These are phyloP conservation scores for Psilanteris sp. DNA, from an alignment of 1,140 invertebrate genomes.

Conservation along the genomic window DNA sequence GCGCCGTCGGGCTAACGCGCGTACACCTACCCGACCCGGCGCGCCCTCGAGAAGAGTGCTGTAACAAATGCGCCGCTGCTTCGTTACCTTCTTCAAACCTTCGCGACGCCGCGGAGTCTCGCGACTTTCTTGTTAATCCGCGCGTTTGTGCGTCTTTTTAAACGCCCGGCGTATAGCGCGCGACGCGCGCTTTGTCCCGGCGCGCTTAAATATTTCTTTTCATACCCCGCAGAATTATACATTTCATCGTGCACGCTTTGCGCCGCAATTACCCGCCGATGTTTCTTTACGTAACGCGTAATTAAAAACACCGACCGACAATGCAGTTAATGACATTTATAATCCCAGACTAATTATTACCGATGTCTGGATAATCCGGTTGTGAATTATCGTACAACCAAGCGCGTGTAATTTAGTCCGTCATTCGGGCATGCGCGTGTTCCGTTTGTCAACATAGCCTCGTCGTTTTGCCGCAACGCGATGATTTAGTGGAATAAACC, in stretches of 20 bases:
- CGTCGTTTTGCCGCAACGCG: too few species aligned
- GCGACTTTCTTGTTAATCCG: constrained; percentile 54
- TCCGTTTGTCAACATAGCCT: too few species aligned
- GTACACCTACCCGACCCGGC: constrained; percentile 66
- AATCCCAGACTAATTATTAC: constrained; percentile 44
- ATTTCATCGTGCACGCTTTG: constrained; percentile 39
- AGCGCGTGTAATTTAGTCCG: constrained; percentile 12
- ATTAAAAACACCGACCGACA: constrained; percentile 39
- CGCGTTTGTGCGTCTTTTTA: constrained; percentile 39
- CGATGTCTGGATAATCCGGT: constrained; percentile 26
- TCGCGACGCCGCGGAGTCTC: constrained; percentile 32
- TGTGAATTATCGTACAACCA: constrained; percentile 19
- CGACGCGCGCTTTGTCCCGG: constrained; percentile 8
- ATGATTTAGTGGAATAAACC: too few species aligned
- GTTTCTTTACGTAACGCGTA: constrained; percentile 37
- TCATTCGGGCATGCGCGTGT: background rate
- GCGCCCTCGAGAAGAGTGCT: constrained; percentile 36
- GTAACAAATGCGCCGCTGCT: constrained; percentile 56
- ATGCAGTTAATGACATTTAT: constrained; percentile 49
- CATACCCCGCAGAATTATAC: constrained; percentile 28
- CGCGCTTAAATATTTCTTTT: constrained; percentile 33
- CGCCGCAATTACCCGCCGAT: constrained; percentile 27
- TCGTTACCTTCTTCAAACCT: constrained; percentile 61
- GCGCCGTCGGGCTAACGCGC: constrained; percentile 72
- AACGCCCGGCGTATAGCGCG: constrained; percentile 1